Conservation (phyloP, 2,888 invertebrate genomes). For the Agapetus fuscipes region DNA sequence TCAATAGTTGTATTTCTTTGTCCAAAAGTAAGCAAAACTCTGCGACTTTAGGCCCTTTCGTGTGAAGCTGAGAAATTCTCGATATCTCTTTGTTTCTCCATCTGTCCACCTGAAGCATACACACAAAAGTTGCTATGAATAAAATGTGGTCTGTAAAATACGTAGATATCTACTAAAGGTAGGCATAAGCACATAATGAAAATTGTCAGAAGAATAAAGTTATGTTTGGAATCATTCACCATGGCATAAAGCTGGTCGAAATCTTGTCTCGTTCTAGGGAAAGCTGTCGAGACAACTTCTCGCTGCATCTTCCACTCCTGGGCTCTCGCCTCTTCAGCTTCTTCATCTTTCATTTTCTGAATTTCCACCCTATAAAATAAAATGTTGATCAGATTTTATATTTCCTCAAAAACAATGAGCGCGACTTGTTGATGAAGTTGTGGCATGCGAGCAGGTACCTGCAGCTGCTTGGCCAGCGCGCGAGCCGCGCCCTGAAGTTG, state of each 20-base stretch:
- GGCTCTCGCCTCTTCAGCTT: constrained; percentile 41
- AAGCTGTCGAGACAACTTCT: constrained; percentile 56
- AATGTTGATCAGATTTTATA: too few species aligned
- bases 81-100: constrained; percentile 57
- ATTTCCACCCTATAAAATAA: too few species aligned
- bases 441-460: too few species aligned
- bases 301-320: constrained; percentile 43
- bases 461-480: constrained; percentile 35
- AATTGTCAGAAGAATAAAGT: constrained; percentile 24
- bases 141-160: constrained; percentile 29
- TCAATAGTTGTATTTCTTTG: constrained; percentile 61
- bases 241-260: constrained; percentile 64
- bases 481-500: constrained; percentile 38
- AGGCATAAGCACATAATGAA: constrained; percentile 26
- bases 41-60: constrained; percentile 59
- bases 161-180: too few species aligned
- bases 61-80: constrained; percentile 52
- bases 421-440: too few species aligned
- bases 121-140: background rate
- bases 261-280: constrained; percentile 60
- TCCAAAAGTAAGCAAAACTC: constrained; percentile 61
- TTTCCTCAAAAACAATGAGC: too few species aligned
- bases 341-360: constrained; percentile 38
- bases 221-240: constrained; percentile 27
- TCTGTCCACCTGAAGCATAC: constrained; percentile 46